These are phyloP conservation scores for Notolabrus celidotus DNA, from an alignment of 2,797 vertebrate species.

Conservation along the genomic window DNA sequence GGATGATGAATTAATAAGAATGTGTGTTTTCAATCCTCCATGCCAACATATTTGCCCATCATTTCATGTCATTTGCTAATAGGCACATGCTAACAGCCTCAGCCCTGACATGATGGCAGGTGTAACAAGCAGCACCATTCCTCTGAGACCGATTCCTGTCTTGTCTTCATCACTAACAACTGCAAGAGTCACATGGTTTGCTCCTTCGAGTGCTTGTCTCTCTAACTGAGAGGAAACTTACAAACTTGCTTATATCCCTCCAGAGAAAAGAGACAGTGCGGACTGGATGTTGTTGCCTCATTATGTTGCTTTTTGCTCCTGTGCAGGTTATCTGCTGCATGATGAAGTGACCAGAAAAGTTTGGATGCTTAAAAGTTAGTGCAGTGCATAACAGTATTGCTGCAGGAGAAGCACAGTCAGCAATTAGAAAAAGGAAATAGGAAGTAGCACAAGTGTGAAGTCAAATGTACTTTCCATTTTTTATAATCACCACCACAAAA, in stretches of 20 bases:
- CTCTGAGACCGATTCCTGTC: slow-evolving; percentile 22
- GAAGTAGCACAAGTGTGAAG: not conserved
- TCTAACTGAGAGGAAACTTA: slow-evolving; percentile 23
- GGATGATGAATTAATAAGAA: not conserved
- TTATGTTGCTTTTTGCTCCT: slow-evolving; percentile 33
- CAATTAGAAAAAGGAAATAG: not conserved
- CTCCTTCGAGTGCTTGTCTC: slow-evolving; percentile 22
- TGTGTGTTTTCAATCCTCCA: slow-evolving; percentile 16
- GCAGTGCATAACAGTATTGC: not conserved
- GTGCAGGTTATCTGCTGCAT: slow-evolving; percentile 3
- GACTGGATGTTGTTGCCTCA: slow-evolving; percentile 21
- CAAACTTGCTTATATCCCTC: slow-evolving; percentile 19
- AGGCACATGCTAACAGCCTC: slow-evolving; percentile 12
- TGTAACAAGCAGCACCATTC: slow-evolving; percentile 37
- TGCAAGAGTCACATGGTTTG: slow-evolving; percentile 3
- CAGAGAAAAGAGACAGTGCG: not conserved
- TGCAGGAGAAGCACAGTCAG: not conserved
- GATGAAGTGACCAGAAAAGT: slow-evolving; percentile 14
- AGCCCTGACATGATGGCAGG: slow-evolving; percentile 36
- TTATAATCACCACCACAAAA: slow-evolving; percentile 21
- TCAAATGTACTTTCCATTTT: not conserved
- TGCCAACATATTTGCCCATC: slow-evolving; percentile 14
- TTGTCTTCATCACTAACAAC: slow-evolving; percentile 24
- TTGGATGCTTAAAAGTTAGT: not conserved
- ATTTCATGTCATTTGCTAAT: slow-evolving; percentile 23